Conservation (phyloP, 2,113 vertebrate genomes). For the Corythornis cristatus region DNA sequence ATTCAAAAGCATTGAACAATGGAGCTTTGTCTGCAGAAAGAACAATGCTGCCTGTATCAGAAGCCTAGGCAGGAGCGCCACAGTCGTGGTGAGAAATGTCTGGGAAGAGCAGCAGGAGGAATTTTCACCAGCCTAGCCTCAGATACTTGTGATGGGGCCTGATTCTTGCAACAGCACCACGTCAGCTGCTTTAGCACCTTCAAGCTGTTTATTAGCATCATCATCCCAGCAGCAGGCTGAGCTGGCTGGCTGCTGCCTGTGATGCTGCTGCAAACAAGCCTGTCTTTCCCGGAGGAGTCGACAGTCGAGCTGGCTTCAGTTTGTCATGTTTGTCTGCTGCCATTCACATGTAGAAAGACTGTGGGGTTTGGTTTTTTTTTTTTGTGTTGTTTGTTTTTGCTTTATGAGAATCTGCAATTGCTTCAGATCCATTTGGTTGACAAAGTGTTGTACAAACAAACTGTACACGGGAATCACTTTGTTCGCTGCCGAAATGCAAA, state of each 20-base stretch:
- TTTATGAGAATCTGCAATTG: background rate
- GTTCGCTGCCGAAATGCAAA: background rate
- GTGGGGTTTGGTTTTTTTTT: background rate
- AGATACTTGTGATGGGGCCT: background rate
- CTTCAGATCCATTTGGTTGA: slow-evolving; percentile 40
- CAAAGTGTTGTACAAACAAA: slow-evolving; percentile 60
- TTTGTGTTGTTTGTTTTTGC: background rate
- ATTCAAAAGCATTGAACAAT: slow-evolving; percentile 16
- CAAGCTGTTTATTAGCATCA: background rate
- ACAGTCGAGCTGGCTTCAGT: background rate
- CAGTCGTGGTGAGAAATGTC: background rate
- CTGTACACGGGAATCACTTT: slow-evolving; percentile 30
- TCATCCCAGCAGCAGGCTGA: background rate
- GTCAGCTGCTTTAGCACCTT: background rate
- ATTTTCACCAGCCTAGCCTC: background rate
- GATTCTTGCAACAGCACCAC: background rate
- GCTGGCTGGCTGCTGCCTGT: background rate
- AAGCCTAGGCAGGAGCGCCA: background rate
- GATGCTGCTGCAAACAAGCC: background rate
- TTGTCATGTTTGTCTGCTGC: background rate
- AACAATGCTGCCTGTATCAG: background rate
- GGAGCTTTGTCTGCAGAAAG: background rate
- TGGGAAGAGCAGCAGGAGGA: background rate
- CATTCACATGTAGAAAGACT: background rate
- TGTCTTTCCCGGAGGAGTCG: background rate